Evolutionary conservation across 2,113 vertebrate species (phyloP), one percentile per base, ranked within the genome.

Genomic region (Barbus barbus): DNA sequence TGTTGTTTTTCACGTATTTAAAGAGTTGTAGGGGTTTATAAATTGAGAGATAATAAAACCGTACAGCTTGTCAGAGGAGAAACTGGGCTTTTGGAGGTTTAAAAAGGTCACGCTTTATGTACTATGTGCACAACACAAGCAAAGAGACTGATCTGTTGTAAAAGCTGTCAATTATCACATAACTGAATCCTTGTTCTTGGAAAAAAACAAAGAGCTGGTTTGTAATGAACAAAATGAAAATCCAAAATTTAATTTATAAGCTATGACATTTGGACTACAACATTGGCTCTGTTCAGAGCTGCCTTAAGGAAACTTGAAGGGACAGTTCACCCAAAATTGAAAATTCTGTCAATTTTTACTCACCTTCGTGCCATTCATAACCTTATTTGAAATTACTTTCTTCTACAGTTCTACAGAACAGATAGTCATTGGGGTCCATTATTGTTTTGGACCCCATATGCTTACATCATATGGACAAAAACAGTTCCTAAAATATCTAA

Each of bases 1-100:
- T 93, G 92, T 91, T 94, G 91, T 93, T 90, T 86, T 84, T n/a
- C 18, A 76, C 87, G 83, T 87, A 89, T 91, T 91, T 91, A 79
- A 91, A 88, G 89, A 90, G 28, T 85, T 87, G 84, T 86, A 89
- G 85, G 89, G 89, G 86, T 92, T 89, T 89, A 87, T 80, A 86
- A 87, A 90, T 91, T 89, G 84, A 91, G 86, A 86, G 72, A 82
- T 24, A 77, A 88, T 86, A 84, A 85, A 83, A 90, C 85, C 87
- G 85, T 48, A 88, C 87, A 92, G 91, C 89, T 91, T 89, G 79
- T 86, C 48, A 82, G 84, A 86, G 81, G 86, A 88, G 86, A 87
- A 88, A 77, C 90, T 87, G 71, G 72, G 67, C 78, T 89, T 83
- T 91, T 84, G 88, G 87, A 86, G 88, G 85, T 89, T 86, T 87